Conservation (phyloP, 64 coral and sea anemone genomes). For the Cladopsammia gracilis region DNA sequence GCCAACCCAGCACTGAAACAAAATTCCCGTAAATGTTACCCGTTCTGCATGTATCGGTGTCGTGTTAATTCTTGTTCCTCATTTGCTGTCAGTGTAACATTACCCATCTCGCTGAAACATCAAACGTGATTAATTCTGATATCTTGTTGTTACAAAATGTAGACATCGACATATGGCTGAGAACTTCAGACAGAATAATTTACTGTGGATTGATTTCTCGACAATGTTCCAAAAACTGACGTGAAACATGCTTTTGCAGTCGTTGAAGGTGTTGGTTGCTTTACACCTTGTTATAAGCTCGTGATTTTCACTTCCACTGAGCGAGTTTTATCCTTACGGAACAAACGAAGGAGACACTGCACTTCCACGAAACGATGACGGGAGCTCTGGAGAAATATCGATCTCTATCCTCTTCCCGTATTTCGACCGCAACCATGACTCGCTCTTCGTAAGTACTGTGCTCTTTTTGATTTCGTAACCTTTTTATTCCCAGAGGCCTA, state of each 20-base stretch:
- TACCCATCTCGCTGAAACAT: no score
- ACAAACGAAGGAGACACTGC: conserved; percentile 1
- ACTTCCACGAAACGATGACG: conserved; percentile 74
- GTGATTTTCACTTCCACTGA: conserved; percentile 22
- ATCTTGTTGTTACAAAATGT: background rate
- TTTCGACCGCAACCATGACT: conserved; percentile 77
- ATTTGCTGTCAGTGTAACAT: no score
- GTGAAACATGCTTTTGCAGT: background rate
- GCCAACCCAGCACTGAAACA: no score
- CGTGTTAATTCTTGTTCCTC: no score
- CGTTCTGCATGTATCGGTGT: no score
- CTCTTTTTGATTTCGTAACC: background rate
- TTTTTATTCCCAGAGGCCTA: background rate
- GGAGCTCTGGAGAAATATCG: conserved; percentile 53
- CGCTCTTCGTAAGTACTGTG: conserved; percentile 68
- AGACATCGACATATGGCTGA: background rate
- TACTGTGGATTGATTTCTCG: background rate
- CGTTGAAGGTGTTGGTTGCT: background rate
- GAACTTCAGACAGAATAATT: background rate
- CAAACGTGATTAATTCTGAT: no score
- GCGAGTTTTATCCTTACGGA: conserved; percentile 76
- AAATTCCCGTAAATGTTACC: no score
- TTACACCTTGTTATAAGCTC: background rate
- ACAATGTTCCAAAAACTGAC: background rate
- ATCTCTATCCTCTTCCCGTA: conserved; percentile 70